A percentile compares a stretch with the other conserved stretches of the same genome.
Evolutionary conservation across 2,797 vertebrate genomes (phyloP).

Genomic region (Loris lydekkerianus): DNA sequence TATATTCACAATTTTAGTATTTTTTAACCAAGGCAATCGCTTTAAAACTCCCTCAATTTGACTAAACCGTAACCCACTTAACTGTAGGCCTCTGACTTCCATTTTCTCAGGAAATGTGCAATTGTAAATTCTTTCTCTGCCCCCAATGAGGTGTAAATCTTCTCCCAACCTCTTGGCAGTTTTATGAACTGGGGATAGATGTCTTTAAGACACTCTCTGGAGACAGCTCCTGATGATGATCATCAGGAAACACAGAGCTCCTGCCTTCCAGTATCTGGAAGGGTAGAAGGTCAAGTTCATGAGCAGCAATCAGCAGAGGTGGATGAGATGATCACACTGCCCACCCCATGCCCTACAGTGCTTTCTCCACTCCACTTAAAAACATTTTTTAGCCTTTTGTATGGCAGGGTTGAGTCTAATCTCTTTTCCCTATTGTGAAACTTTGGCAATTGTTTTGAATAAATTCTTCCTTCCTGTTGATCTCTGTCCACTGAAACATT

Average conservation of each 20-base stretch:
- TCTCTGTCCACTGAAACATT: background rate
- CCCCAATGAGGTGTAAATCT: background rate
- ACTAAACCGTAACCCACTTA: background rate
- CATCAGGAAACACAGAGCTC: background rate
- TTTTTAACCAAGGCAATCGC: background rate
- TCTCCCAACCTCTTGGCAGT: background rate
- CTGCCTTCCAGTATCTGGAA: background rate
- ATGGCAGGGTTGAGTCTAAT: background rate
- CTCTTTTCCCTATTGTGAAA: background rate
- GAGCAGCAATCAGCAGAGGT: background rate
- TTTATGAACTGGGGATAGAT: background rate
- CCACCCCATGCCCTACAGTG: background rate
- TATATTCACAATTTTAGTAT: background rate
- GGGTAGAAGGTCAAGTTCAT: background rate
- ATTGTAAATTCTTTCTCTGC: background rate
- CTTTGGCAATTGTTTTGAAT: background rate
- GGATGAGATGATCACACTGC: background rate
- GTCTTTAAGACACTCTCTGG: background rate
- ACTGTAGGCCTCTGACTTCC: background rate
- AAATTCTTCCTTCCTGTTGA: background rate
- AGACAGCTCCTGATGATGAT: background rate
- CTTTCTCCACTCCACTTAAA: background rate
- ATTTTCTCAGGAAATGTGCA: constrained; percentile 31
- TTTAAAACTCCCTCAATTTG: background rate
- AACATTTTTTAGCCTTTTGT: background rate